These are phyloP conservation scores for Rousettus leschenaultii DNA, from an alignment of 2,113 vertebrate species.

Conservation along the genomic window DNA sequence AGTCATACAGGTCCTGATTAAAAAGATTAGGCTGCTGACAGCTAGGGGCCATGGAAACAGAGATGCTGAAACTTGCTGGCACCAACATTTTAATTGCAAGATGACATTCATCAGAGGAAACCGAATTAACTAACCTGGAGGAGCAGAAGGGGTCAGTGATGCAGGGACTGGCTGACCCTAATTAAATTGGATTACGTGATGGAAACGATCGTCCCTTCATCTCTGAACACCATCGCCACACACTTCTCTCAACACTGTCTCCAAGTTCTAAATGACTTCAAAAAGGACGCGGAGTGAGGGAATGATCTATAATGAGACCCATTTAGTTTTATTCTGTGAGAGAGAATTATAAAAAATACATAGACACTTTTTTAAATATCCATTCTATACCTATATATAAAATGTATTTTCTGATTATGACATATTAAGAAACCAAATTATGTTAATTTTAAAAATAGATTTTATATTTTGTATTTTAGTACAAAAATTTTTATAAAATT, in stretches of 20 bases:
- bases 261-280: conserved; percentile 28
- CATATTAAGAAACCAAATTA: not conserved
- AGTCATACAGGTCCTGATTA: conserved; percentile 61
- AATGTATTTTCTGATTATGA: conserved; percentile 16
- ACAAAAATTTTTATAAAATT: not conserved
- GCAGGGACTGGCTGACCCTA: conserved; percentile 47
- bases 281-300: not conserved
- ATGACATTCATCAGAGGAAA: conserved; percentile 58
- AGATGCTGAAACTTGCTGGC: not conserved
- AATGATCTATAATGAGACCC: not conserved
- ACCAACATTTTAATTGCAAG: conserved; percentile 71
- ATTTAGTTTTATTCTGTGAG: not conserved
- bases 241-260: not conserved
- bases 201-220: not conserved
- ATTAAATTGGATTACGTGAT: conserved; percentile 49
- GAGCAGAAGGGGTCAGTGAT: not conserved
- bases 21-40: conserved; percentile 56
- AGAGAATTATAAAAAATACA: not conserved
- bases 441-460: not conserved
- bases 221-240: not conserved
- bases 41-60: conserved; percentile 33
- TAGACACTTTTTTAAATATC: not conserved
- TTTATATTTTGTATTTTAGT: not conserved
- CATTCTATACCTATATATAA: not conserved
- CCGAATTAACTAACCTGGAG: conserved; percentile 61